Conservation (phyloP, 2,113 vertebrate genomes). For the Edolisoma coerulescens region DNA sequence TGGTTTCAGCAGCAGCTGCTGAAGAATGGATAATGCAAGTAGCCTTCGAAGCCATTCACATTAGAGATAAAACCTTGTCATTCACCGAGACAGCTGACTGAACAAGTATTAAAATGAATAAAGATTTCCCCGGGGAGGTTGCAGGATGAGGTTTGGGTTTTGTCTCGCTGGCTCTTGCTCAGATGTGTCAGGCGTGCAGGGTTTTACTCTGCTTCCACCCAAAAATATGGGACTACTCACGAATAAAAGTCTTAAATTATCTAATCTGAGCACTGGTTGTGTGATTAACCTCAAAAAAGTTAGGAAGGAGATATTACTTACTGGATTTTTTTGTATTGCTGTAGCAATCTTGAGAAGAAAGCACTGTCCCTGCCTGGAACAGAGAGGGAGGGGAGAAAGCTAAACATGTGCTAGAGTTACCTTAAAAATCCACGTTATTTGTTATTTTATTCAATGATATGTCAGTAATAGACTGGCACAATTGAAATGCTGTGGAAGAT, state of each 20-base stretch:
- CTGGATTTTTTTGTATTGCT: neutral
- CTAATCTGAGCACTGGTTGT: neutral
- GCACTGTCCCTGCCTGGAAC: neutral
- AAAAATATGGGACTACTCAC: neutral
- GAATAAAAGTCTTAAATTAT: neutral
- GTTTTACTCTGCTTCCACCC: conserved; percentile 7
- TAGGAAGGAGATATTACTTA: neutral
- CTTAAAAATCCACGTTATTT: neutral
- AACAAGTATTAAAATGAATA: conserved; percentile 76
- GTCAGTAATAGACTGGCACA: neutral
- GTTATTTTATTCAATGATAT: neutral
- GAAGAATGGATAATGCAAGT: conserved; percentile 70
- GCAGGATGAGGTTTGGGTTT: conserved; percentile 43
- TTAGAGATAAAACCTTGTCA: conserved; percentile 77
- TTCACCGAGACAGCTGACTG: conserved; percentile 70
- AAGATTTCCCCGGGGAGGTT: conserved; percentile 69
- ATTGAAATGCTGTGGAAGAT: neutral
- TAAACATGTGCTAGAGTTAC: neutral
- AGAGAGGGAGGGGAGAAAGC: neutral
- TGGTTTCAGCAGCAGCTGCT: conserved; percentile 74
- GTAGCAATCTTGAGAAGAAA: neutral
- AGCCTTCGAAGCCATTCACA: conserved; percentile 70
- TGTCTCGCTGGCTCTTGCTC: conserved; percentile 47
- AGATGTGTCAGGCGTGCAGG: conserved; percentile 10
- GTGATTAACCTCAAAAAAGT: neutral